A percentile compares a stretch with the other conserved stretches of the same genome.
Conservation (phyloP, 1,140 invertebrate species). For the Eurosta solidaginis region DNA sequence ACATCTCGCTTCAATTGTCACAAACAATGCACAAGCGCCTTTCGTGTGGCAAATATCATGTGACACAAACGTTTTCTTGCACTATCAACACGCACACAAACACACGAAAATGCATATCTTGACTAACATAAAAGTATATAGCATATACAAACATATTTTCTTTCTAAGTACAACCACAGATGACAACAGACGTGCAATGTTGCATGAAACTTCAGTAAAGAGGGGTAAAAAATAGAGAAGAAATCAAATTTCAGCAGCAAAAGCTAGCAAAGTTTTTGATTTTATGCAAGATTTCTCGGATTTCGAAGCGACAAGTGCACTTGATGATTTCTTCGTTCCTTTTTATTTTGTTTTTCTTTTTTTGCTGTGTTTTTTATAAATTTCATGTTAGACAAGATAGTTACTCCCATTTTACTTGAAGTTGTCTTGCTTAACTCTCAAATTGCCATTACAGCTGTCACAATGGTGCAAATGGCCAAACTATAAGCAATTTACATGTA, state of each 20-base stretch:
- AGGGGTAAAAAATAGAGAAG: neutral
- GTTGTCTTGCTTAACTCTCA: too few relatives aligned
- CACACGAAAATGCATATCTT: neutral
- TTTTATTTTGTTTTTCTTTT: neutral
- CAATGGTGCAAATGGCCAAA: conserved; percentile 5
- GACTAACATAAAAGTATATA: neutral
- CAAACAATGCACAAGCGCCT: neutral
- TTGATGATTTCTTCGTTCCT: too few relatives aligned
- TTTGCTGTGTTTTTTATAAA: neutral
- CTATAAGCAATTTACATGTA: neutral
- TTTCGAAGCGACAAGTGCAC: too few relatives aligned
- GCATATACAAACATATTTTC: too few relatives aligned
- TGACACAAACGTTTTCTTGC: neutral
- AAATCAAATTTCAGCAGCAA: neutral
- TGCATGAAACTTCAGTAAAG: conserved; percentile 10
- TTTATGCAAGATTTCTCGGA: too few relatives aligned
- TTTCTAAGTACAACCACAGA: too few relatives aligned
- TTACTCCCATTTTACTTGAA: too few relatives aligned
- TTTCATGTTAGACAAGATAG: too few relatives aligned
- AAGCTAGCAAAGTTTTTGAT: conserved; percentile 4
- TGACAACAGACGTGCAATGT: neutral
- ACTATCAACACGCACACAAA: neutral
- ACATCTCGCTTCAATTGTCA: neutral
- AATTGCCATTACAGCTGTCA: neutral
- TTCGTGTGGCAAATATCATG: neutral